Evolutionary conservation across 2,113 vertebrate species (phyloP), one percentile per base, ranked within the genome.

Genomic region (Macroglossus sobrinus): DNA sequence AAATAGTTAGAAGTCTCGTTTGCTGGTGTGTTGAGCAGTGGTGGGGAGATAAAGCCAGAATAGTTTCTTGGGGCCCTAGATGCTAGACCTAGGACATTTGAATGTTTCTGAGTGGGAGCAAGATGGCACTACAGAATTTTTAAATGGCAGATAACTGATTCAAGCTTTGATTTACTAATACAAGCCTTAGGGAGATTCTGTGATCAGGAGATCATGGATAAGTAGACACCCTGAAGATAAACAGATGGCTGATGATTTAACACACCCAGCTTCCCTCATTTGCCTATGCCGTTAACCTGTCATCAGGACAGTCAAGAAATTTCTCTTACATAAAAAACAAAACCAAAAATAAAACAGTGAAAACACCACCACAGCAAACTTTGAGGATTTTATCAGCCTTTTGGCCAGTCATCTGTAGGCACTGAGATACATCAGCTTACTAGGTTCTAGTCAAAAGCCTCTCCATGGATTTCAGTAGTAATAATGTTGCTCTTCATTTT

Each of bases 401-500:
- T 84, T 88, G 76, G 12, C 89, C 55, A 84, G 30, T 91, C 40
- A 50, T 91, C 74, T 92, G 40, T 92, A 59, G 57, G 9, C 26
- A 75, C 24, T 95, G 59, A 89, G 69, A 38, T 76, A 68, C 4
- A 69, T 53, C 35, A 68, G 35, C 13, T 76, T 81, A 94, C 89
- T 66, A 93, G 30, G 26, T 57, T 95, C 45, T 89, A 26, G 74
- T 93, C 57, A 81, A 26, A 93, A 95, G 61, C 15, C 8, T 97
- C 47, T 84, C 26, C 18, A 4, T 69, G 50, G 33, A 72, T 84
- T 92, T 93, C 15, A 59, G 57, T 68, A 59, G 64, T 93, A 64
- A 93, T 84, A 93, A 64, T 74, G 33, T 86, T 64, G 28, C 9
- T 91, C 9, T 94, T 92, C 8, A 61, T 95, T 91, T 96, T 88